Evolutionary conservation across 2,113 vertebrate genomes (phyloP), one percentile per base, ranked within the genome.

Genomic region (Hyperopisus bebe): DNA sequence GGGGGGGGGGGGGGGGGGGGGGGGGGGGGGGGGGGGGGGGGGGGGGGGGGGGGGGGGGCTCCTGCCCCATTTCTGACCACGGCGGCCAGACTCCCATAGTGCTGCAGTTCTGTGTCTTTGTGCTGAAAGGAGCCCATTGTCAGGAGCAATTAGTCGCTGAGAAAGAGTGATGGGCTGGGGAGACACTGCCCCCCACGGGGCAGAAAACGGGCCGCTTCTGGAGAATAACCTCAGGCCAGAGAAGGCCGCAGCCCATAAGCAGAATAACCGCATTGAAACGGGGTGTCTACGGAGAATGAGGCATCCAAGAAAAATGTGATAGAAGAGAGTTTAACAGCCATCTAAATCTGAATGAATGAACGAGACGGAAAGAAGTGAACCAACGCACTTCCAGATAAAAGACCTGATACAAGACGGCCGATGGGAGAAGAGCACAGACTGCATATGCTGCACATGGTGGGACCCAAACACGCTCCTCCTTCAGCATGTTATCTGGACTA

Each of bases 81-180:
- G 24, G 92, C 85, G 90, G 47, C 48, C 90, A 92, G 80, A 91
- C 66, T 90, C 88, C 90, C 86, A 91, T 44, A 46, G 48, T 13
- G 31, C 62, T 31, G 47, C 74, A 42, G 51, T 47, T 89, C 87
- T 90, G 70, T 90, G 24, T 44, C 91, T 93, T 91, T 93, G 91
- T 93, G 58, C 74, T n/a, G 55, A 77, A 92, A 93, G 93, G 92
- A 83, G 89, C 92, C 27, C 39, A 88, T 93, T 96, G 97, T 96
- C 96, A 94, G 11, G 55, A 90, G 90, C 90, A 94, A 96, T 97
- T 96, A 96, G 92, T 92, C 5, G 82, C 89, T 0, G 3, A 95
- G 91, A 95, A 95, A 95, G 93, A 94, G 90, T 93, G 96, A 80
- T 17, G 74, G 74, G 35, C 3, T 0, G 0, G 74, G 74, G 35